Conservation (phyloP, 2,113 vertebrate genomes). For the Aythya baeri region DNA sequence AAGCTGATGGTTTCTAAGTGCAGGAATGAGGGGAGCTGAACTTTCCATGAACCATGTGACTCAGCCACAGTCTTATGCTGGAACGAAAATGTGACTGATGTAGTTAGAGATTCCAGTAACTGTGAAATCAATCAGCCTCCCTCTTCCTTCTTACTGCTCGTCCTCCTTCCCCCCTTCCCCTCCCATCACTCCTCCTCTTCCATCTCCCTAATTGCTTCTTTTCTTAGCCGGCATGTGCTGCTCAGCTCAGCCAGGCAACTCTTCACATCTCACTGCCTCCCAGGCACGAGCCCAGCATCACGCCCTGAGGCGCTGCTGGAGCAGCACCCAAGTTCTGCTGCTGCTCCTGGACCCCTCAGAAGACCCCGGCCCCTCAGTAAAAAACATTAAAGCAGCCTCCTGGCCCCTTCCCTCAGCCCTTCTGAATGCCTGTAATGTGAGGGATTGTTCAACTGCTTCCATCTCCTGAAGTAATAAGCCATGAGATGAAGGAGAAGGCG, state of each 20-base stretch:
- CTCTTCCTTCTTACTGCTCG: conserved; percentile 57
- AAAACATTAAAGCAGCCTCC: neutral
- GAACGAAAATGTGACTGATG: conserved; percentile 59
- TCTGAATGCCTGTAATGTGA: neutral
- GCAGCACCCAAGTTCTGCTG: conserved; percentile 7
- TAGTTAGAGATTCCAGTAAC: conserved; percentile 68
- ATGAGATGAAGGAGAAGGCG: neutral
- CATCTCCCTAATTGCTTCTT: conserved; percentile 67
- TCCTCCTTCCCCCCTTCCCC: conserved; percentile 49
- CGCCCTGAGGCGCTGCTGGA: neutral
- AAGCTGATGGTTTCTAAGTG: neutral
- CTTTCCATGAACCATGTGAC: conserved; percentile 50
- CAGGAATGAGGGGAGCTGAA: conserved; percentile 5
- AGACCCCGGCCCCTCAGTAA: neutral
- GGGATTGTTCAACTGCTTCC: neutral
- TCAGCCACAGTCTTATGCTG: conserved; percentile 32
- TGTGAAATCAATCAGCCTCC: conserved; percentile 63
- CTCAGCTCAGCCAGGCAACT: conserved; percentile 22
- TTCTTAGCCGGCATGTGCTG: conserved; percentile 36
- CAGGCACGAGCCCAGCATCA: conserved; percentile 31
- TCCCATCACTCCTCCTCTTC: conserved; percentile 63
- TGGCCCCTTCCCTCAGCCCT: neutral
- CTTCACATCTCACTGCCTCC: conserved; percentile 43
- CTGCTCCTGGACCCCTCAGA: neutral
- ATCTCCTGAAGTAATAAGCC: neutral